These are phyloP conservation scores for Stomatorhinus ivindoensis DNA, from an alignment of 2,113 vertebrate species.

Conservation along the genomic window DNA sequence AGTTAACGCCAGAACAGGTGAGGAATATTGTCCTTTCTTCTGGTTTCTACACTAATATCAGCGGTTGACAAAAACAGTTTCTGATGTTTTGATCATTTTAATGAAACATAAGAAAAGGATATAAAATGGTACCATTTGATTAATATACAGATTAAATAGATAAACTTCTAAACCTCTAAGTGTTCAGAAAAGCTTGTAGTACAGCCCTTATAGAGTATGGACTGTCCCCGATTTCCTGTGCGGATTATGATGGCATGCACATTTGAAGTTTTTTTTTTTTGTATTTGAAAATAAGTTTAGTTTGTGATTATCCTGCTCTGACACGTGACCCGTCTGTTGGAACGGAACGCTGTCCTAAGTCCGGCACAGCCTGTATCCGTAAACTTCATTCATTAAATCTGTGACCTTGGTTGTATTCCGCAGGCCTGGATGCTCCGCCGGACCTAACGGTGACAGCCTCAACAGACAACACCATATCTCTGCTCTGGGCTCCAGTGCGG, in stretches of 20 bases:
- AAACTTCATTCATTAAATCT: background rate
- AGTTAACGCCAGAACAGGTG: conserved; percentile 93
- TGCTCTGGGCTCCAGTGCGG: conserved; percentile 77
- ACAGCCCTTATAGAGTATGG: background rate
- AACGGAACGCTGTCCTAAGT: background rate
- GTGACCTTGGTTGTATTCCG: background rate
- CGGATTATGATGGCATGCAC: background rate
- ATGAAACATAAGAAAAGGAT: background rate
- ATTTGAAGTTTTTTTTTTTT: background rate
- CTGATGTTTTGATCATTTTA: background rate
- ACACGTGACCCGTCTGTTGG: background rate
- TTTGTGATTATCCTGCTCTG: too few species aligned
- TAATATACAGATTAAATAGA: background rate
- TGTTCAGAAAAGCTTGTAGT: background rate
- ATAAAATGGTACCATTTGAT: background rate
- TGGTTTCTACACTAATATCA: background rate
- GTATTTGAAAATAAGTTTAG: background rate
- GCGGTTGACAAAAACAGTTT: background rate
- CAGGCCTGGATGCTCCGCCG: conserved; percentile 82
- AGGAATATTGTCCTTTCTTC: conserved; percentile 31
- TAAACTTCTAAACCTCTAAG: background rate
- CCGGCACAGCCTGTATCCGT: background rate
- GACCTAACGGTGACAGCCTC: conserved; percentile 83
- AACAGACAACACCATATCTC: conserved; percentile 83
- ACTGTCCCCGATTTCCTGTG: background rate